Base-by-base conservation (phyloP, 2,113 vertebrate genomes). In the Aptenodytes forsteri region DNA sequence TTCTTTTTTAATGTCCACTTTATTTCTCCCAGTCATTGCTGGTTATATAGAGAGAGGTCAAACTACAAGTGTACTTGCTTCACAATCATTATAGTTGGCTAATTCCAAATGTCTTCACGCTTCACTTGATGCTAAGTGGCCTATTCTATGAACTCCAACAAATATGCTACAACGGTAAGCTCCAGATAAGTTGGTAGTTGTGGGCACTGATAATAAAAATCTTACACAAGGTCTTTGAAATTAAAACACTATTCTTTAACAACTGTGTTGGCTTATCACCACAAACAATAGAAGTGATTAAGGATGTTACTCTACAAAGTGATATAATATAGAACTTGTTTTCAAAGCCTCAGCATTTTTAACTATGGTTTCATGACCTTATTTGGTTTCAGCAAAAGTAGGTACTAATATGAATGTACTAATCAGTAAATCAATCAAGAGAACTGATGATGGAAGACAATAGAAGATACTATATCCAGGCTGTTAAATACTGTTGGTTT, bases 301-400 rank as follows among this genome's bases (percentile, higher is more conserved):
- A 95, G 47, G 47, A 47, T 47, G 71, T 72, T 92, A 75, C 49
- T 66, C 59, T 87, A 83, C 25, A 69, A 73, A 55, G 49, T 66
- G 61, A 61, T 23, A 40, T 21, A 70, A 83, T 79, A 69, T 16
- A 46, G 72, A 92, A 62, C 36, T 70, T 83, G 46, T 77, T 97
- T 75, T 72, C 36, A 89, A 90, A 88, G 22, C 20, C 69, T 95
- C 75, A 76, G 67, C 73, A 95, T 80, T 91, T 95, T 92, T 77
- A 73, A 64, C 32, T 40, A 10, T 75, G 16, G 19, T 13, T 78
- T 84, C 52, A 69, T 77, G 46, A 58, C 36, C 38, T 78, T 44
- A 83, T 27, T 40, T 71, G 47, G 29, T 78, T 96, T 93, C 62
- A 82, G 71, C 22, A 75, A 36, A 91, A 61, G 34, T 54, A 50